phyloP scores from a whole-genome alignment of 1,140 invertebrate species.

The Magallana ariakensis region DNA sequence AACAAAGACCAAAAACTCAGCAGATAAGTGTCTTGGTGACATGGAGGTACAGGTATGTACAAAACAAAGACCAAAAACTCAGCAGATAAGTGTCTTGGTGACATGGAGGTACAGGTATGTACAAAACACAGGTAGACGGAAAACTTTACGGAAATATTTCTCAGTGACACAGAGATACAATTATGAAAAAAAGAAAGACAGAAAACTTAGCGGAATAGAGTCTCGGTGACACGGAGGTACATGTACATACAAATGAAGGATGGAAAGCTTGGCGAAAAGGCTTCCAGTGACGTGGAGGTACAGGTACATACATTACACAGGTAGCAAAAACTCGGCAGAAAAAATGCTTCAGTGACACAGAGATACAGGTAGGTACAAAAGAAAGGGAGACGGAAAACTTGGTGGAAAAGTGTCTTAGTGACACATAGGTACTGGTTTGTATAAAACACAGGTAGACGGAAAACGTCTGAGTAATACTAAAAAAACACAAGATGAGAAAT shows the following conservation, averaged over 20 bases:
- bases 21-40: not conserved
- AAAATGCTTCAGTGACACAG: slow-evolving; percentile 48
- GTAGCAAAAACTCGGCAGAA: not conserved
- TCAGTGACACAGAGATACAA: slow-evolving; percentile 58
- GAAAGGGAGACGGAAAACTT: not conserved
- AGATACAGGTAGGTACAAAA: slow-evolving; percentile 53
- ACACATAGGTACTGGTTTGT: not conserved
- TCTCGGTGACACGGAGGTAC: slow-evolving; percentile 54
- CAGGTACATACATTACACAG: slow-evolving; percentile 43
- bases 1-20: not conserved
- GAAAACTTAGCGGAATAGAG: not conserved
- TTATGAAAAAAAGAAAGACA: not conserved
- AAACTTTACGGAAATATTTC: not conserved
- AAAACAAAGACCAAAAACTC: too few species aligned
- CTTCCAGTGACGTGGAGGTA: slow-evolving; percentile 51
- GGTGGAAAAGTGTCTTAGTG: not conserved
- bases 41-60: not conserved
- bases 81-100: slow-evolving; percentile 34
- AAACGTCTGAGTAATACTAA: too few species aligned
- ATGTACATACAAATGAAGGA: slow-evolving; percentile 44
- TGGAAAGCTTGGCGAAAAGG: slow-evolving; percentile 8
- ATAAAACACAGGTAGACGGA: too few species aligned
- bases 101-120: slow-evolving; percentile 58
- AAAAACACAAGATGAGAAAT: too few species aligned
- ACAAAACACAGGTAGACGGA: not conserved